Evolutionary conservation across 2,888 invertebrate genomes (phyloP).

Genomic region (Tuberolachnus salignus): DNA sequence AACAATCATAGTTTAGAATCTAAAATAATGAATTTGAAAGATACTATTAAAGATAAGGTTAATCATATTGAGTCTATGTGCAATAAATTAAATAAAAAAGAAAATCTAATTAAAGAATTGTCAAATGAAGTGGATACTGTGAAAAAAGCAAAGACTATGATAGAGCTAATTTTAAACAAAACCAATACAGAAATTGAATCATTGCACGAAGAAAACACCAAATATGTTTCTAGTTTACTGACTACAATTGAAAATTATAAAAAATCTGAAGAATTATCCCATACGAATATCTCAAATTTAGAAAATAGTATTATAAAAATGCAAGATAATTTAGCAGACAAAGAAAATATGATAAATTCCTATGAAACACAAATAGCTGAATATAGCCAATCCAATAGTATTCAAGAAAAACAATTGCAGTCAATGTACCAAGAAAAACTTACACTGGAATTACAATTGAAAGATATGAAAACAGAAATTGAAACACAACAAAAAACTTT

Average conservation of each 20-base stretch:
- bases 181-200: slow-evolving; percentile 49
- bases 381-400: slow-evolving; percentile 12
- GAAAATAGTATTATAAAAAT: slow-evolving; percentile 28
- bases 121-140: slow-evolving; percentile 35
- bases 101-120: slow-evolving; percentile 26
- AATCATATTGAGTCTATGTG: slow-evolving; percentile 17
- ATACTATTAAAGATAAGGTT: slow-evolving; percentile 38
- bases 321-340: slow-evolving; percentile 29
- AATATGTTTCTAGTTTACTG: slow-evolving; percentile 6
- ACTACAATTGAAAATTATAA: slow-evolving; percentile 20
- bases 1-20: slow-evolving; percentile 42
- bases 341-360: background rate
- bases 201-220: slow-evolving; percentile 44
- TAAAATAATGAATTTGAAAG: slow-evolving; percentile 36
- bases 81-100: slow-evolving; percentile 25
- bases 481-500: slow-evolving; percentile 31
- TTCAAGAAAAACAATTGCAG: slow-evolving; percentile 25
- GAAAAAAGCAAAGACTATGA: slow-evolving; percentile 47
- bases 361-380: slow-evolving; percentile 37
- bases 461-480: slow-evolving; percentile 21
- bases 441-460: background rate
- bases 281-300: background rate
- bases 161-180: slow-evolving; percentile 49
- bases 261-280: slow-evolving; percentile 8
- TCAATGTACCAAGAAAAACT: slow-evolving; percentile 40